Percentiles rank a stretch among this genome's conserved stretches.
Conservation (phyloP, 2,797 vertebrate species). For the Nyctalus aviator region DNA sequence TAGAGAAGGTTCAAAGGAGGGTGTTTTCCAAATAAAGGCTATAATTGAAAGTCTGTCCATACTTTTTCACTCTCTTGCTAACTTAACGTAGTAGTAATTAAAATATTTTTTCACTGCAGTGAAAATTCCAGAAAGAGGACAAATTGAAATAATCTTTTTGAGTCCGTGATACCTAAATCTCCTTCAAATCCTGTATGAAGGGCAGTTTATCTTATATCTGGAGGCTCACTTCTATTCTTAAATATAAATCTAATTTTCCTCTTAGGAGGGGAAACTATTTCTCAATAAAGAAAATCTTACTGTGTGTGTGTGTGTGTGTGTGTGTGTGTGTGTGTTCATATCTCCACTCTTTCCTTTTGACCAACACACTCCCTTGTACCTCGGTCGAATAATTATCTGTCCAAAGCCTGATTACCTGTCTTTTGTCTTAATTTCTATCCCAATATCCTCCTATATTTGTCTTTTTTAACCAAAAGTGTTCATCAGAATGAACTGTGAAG, state of each 20-base stretch:
- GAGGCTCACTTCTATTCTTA: background rate
- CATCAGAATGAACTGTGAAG: background rate
- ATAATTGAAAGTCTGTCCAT: background rate
- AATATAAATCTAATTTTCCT: background rate
- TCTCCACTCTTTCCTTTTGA: background rate
- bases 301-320: background rate
- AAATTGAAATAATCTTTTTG: background rate
- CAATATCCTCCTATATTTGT: background rate
- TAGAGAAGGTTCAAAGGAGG: slow-evolving; percentile 20
- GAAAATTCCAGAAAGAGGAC: background rate
- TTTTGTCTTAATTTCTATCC: background rate
- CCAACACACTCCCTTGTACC: background rate
- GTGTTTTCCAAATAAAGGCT: slow-evolving; percentile 41
- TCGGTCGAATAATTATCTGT: background rate
- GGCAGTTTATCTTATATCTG: background rate
- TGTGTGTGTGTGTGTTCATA: background rate
- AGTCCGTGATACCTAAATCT: background rate
- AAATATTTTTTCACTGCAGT: slow-evolving; percentile 3
- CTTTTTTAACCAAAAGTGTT: background rate
- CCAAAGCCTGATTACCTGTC: background rate
- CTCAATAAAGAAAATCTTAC: background rate
- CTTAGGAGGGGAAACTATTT: background rate
- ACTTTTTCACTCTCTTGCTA: background rate
- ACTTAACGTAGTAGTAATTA: background rate
- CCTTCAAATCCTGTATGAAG: background rate